Conservation (phyloP, 2,888 invertebrate species). For the Scaptodrosophila latifasciaeformis region DNA sequence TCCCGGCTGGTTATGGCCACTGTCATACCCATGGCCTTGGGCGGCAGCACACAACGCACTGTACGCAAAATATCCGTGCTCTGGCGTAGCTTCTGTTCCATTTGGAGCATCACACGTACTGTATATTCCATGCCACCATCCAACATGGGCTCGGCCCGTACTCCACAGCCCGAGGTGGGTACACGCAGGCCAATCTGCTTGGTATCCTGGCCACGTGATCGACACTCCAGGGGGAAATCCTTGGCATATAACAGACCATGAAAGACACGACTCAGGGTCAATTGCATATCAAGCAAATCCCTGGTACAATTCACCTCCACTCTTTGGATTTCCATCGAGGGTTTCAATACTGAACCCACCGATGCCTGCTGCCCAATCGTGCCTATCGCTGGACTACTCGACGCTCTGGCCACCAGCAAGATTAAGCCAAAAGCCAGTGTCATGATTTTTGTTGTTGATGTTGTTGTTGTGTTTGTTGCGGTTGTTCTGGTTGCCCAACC, state of each 20-base stretch:
- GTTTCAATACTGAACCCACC: neutral
- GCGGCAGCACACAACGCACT: conserved; percentile 77
- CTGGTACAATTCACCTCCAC: conserved; percentile 80
- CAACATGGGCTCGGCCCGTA: conserved; percentile 78
- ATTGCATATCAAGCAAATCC: conserved; percentile 79
- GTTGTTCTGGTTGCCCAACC: conserved; percentile 66
- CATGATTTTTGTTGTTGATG: conserved; percentile 34
- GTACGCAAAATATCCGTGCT: conserved; percentile 82
- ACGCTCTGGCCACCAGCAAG: neutral
- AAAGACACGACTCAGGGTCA: conserved; percentile 78
- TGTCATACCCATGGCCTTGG: conserved; percentile 71
- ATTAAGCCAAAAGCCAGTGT: conserved; percentile 36
- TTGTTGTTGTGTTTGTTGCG: conserved; percentile 27
- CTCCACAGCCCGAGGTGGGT: conserved; percentile 79
- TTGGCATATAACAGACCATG: conserved; percentile 84
- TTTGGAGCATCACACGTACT: conserved; percentile 83
- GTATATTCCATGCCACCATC: conserved; percentile 79
- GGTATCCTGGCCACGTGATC: conserved; percentile 77
- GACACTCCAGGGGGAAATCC: conserved; percentile 84
- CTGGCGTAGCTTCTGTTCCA: conserved; percentile 84
- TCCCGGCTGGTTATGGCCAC: conserved; percentile 44
- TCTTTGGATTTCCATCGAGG: conserved; percentile 75
- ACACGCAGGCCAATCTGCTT: conserved; percentile 63
- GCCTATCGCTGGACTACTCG: neutral
- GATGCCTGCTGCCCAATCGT: conserved; percentile 12